Evolutionary conservation across 1,140 invertebrate species (phyloP).

Genomic region (Trachelipus rathkii): DNA sequence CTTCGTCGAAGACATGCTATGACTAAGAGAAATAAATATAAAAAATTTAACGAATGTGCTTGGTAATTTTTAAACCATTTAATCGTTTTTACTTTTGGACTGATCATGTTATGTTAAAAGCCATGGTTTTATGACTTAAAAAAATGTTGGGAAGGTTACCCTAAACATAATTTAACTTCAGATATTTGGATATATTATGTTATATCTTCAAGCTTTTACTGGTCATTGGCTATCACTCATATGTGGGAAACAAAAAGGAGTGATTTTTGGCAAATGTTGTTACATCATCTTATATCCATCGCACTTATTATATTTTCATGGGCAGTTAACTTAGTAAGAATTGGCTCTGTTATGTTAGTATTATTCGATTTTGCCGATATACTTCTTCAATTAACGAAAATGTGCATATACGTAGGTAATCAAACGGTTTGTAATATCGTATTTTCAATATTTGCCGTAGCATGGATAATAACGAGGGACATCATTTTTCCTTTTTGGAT

Average conservation of each 20-base stretch:
- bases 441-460: slow-evolving; percentile 79
- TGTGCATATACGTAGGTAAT: slow-evolving; percentile 84
- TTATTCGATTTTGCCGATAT: slow-evolving; percentile 94
- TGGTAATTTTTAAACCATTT: slow-evolving; percentile 83
- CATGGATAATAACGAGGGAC: slow-evolving; percentile 82
- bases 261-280: slow-evolving; percentile 57
- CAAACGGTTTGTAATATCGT: slow-evolving; percentile 80
- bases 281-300: slow-evolving; percentile 55
- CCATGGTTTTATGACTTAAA: slow-evolving; percentile 91
- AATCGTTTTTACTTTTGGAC: slow-evolving; percentile 75
- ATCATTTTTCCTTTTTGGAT: slow-evolving; percentile 84
- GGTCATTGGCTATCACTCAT: slow-evolving; percentile 85
- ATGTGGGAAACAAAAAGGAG: slow-evolving; percentile 70
- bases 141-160: slow-evolving; percentile 75
- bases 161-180: slow-evolving; percentile 49
- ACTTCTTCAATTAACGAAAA: slow-evolving; percentile 88
- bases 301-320: slow-evolving; percentile 70
- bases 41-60: slow-evolving; percentile 44
- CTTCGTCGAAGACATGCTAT: slow-evolving; percentile 62
- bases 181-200: slow-evolving; percentile 61
- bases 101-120: slow-evolving; percentile 83
- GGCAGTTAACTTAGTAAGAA: slow-evolving; percentile 86
- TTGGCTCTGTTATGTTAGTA: slow-evolving; percentile 85
- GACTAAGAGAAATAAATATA: slow-evolving; percentile 39
- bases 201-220: slow-evolving; percentile 79